Evolutionary conservation across 2,113 vertebrate genomes (phyloP).

Genomic region (Egretta garzetta): DNA sequence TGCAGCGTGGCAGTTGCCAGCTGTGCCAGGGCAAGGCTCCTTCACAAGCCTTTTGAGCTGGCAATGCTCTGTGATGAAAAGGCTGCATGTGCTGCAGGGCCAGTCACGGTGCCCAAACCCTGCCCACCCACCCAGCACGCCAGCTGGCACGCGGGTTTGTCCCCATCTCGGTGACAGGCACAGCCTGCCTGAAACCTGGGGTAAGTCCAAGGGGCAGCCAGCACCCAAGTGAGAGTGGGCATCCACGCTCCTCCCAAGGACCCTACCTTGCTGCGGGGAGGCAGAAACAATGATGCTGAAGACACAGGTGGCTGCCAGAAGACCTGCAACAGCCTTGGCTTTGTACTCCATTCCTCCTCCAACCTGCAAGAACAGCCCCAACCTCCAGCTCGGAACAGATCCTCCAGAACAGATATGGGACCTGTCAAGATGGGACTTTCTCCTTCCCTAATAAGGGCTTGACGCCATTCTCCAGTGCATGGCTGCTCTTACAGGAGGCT

Average conservation of each 20-base stretch:
- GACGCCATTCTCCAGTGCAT: background rate
- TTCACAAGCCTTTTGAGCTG: background rate
- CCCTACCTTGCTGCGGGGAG: conserved; percentile 63
- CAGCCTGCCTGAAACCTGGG: background rate
- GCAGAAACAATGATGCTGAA: conserved; percentile 51
- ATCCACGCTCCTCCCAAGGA: background rate
- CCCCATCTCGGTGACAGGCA: background rate
- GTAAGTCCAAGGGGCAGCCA: background rate
- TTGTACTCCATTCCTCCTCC: conserved; percentile 38
- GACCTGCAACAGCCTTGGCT: background rate
- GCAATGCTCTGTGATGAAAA: background rate
- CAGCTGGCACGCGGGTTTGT: background rate
- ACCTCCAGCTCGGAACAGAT: background rate
- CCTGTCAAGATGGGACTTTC: background rate
- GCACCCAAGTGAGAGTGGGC: accelerated
- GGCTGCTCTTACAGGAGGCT: background rate
- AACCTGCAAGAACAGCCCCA: conserved; percentile 36
- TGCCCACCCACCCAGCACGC: conserved; percentile 81
- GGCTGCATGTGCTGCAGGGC: background rate
- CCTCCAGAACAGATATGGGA: too few relatives aligned
- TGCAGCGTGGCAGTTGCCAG: background rate
- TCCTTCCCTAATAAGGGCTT: background rate
- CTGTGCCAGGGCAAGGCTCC: background rate
- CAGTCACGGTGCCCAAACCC: conserved; percentile 56
- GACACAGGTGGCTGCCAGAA: conserved; percentile 21